phyloP scores from a whole-genome alignment of 2,888 invertebrate genomes.

The Lottia scabra region DNA sequence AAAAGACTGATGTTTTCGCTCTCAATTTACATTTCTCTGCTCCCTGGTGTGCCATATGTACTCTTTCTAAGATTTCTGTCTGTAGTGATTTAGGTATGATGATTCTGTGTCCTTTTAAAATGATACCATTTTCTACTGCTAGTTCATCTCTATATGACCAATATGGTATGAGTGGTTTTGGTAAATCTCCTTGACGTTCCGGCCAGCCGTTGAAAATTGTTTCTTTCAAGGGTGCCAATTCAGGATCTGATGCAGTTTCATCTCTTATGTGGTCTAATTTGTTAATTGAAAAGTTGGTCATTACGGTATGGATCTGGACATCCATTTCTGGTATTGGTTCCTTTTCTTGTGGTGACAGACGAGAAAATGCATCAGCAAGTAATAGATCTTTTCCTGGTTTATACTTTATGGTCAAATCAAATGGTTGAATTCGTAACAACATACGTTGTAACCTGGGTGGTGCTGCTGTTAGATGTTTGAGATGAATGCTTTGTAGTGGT shows the following conservation, averaged over 20 bases:
- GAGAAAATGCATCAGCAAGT: slow-evolving; percentile 25
- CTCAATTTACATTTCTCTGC: background rate
- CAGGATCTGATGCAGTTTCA: slow-evolving; percentile 11
- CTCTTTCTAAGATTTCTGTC: slow-evolving; percentile 8
- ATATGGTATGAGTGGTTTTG: slow-evolving; percentile 7
- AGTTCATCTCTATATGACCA: slow-evolving; percentile 27
- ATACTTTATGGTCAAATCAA: slow-evolving; percentile 25
- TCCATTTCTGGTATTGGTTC: background rate
- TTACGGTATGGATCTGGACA: slow-evolving; percentile 2
- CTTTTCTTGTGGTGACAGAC: slow-evolving; percentile 21
- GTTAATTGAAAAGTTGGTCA: background rate
- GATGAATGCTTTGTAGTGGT: slow-evolving; percentile 14
- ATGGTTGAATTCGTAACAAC: slow-evolving; percentile 29
- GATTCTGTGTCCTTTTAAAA: slow-evolving; percentile 14
- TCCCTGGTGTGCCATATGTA: slow-evolving; percentile 12
- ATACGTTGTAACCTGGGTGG: slow-evolving; percentile 29
- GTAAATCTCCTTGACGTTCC: slow-evolving; percentile 3
- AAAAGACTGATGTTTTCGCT: slow-evolving; percentile 22
- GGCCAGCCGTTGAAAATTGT: slow-evolving; percentile 23
- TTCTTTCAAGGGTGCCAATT: slow-evolving; percentile 12
- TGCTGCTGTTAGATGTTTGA: slow-evolving; percentile 22
- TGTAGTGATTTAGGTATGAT: background rate
- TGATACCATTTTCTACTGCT: slow-evolving; percentile 22
- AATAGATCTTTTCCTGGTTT: slow-evolving; percentile 30
- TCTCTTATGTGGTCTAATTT: slow-evolving; percentile 2